Percentiles rank a stretch among this genome's conserved stretches.
Evolutionary conservation across 2,113 vertebrate genomes (phyloP).

Genomic region (Protobothrops mucrosquamatus): DNA sequence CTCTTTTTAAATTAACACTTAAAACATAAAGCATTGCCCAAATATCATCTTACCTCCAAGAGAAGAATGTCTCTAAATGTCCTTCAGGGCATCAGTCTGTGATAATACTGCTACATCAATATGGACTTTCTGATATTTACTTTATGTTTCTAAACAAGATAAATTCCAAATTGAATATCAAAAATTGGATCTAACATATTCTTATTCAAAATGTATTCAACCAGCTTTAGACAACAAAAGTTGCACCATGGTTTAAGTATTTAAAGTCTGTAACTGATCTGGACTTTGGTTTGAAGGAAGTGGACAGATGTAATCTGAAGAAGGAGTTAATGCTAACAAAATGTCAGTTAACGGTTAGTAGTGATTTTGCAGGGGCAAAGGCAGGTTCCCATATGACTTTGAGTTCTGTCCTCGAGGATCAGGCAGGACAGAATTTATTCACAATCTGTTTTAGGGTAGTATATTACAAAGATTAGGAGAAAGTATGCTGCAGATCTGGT

Average conservation of each 20-base stretch:
- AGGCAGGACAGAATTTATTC: neutral
- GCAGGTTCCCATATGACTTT: neutral
- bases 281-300: neutral
- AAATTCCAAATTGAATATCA: neutral
- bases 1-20: neutral
- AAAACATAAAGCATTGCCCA: neutral
- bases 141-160: neutral
- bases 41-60: neutral
- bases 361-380: neutral
- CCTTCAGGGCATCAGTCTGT: neutral
- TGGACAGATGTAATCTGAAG: neutral
- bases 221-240: neutral
- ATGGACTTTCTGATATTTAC: neutral
- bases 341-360: neutral
- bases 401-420: neutral
- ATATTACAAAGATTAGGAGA: neutral
- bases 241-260: neutral
- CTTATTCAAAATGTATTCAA: neutral
- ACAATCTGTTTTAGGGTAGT: neutral
- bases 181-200: neutral
- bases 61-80: neutral
- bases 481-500: neutral
- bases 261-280: neutral
- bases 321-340: neutral
- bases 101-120: neutral